phyloP scores from a whole-genome alignment of 2,888 invertebrate species.

The Eutolmus rufibarbis region DNA sequence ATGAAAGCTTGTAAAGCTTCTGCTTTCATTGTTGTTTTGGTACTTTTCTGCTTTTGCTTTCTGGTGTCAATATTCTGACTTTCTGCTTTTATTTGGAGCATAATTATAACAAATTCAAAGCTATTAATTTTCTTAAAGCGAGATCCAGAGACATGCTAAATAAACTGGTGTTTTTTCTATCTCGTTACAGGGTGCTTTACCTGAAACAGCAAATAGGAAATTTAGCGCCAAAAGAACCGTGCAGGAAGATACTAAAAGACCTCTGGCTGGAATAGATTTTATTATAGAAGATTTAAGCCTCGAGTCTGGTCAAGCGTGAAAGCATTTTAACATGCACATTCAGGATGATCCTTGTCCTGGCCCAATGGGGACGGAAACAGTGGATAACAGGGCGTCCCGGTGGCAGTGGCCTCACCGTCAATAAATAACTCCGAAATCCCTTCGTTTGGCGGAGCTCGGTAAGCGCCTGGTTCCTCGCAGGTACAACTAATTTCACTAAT shows the following conservation, averaged over 20 bases:
- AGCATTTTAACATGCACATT: background rate
- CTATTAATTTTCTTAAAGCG: background rate
- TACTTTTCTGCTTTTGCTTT: too few species aligned
- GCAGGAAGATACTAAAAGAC: background rate
- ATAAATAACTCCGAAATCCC: constrained; percentile 17
- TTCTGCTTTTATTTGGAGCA: too few species aligned
- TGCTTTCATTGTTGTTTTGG: too few species aligned
- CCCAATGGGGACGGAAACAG: background rate
- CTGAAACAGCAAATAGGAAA: background rate
- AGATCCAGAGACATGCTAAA: background rate
- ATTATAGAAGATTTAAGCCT: background rate
- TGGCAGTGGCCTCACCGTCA: background rate
- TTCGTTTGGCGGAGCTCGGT: background rate
- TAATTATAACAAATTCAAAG: too few species aligned
- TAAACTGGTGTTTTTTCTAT: background rate
- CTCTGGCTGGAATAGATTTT: background rate
- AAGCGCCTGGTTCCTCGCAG: constrained; percentile 14
- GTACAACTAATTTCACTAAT: constrained; percentile 45
- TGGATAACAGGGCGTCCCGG: background rate
- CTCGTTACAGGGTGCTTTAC: background rate
- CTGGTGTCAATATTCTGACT: too few species aligned
- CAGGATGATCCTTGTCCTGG: background rate
- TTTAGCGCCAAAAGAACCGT: background rate
- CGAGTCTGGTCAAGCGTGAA: background rate
- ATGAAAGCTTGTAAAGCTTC: too few species aligned